These are phyloP conservation scores for Alouatta palliata DNA, from an alignment of 2,113 vertebrate genomes.

Conservation along the genomic window DNA sequence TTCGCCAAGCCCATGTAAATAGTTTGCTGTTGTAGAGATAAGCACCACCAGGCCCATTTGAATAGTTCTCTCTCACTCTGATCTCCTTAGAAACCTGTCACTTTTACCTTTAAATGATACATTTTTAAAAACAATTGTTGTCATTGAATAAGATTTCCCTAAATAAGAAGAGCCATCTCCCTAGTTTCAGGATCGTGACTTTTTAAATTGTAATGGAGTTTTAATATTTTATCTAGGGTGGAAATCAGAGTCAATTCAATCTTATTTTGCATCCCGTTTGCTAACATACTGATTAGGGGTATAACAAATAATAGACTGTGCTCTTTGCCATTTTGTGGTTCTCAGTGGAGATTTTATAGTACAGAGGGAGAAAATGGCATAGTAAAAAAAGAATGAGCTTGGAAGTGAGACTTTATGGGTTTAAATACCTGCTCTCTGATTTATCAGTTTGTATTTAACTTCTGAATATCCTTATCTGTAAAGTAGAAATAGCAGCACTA, in stretches of 20 bases:
- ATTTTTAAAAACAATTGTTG: constrained; percentile 2
- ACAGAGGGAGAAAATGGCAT: background rate
- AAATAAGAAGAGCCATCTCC: background rate
- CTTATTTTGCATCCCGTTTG: background rate
- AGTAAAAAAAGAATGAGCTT: constrained; percentile 18
- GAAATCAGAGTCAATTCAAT: background rate
- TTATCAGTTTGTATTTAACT: background rate
- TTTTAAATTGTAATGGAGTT: constrained; percentile 36
- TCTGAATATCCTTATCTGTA: background rate
- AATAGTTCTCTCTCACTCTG: constrained; percentile 27
- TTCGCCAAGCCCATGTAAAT: background rate
- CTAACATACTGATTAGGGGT: background rate
- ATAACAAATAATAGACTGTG: background rate
- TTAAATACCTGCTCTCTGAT: background rate
- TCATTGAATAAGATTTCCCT: background rate
- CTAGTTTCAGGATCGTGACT: background rate
- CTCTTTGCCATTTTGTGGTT: background rate
- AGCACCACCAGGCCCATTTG: background rate
- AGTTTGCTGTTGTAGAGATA: background rate
- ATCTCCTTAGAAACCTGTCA: background rate
- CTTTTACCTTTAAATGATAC: constrained; percentile 15
- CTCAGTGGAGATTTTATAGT: background rate
- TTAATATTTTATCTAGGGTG: background rate
- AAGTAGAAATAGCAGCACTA: background rate
- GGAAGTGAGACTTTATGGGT: background rate